Evolutionary conservation across 1,140 invertebrate genomes (phyloP), one percentile per base, ranked within the genome.

Genomic region (Uloborus diversus): DNA sequence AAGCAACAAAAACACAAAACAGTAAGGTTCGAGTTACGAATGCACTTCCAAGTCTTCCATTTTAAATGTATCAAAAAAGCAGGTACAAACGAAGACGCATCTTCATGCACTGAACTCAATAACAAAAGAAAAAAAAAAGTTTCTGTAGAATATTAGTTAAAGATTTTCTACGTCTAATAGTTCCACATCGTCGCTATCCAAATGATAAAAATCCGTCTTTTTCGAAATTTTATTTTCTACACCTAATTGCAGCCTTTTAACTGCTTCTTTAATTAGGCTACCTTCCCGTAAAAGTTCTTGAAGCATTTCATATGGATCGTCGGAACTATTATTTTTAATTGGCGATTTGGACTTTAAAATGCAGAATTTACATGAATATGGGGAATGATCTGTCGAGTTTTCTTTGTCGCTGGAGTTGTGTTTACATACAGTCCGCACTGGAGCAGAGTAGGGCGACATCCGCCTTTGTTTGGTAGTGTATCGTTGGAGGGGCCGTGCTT

Each of bases 251-350:
- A 93, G 85, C 83, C 91, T 88, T 70, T 91, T 88, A 2, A 92
- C 91, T 4, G 92, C 91, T 85, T 92, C 91, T 82, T 91, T 92
- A 42, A 92, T 92, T n/a, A 92, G 87, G 75, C 89, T 90, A 51
- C 91, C 91, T 76, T 91, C 89, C 47, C 89, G 87, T 20, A 92
- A 84, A 23, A 92, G 83, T 71, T 89, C 90, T 82, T 92, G 90
- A 27, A 92, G 86, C 62, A 91, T 85, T 85, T 91, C 90, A 84
- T 92, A 92, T 0, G 91, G 91, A 84, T 92, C 90, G 37, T 91
- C 89, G 57, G 87, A 84, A 35, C 33, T 68, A 82, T 83, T 49
- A 83, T 86, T 27, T 76, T 82, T 51, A 3, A 30, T 76, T 28
- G 70, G 61, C 70, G 71, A 30, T 56, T 64, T 62, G 32, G 79